Evolutionary conservation across 2,888 invertebrate genomes (phyloP).

Genomic region (Drosophila anomalata): DNA sequence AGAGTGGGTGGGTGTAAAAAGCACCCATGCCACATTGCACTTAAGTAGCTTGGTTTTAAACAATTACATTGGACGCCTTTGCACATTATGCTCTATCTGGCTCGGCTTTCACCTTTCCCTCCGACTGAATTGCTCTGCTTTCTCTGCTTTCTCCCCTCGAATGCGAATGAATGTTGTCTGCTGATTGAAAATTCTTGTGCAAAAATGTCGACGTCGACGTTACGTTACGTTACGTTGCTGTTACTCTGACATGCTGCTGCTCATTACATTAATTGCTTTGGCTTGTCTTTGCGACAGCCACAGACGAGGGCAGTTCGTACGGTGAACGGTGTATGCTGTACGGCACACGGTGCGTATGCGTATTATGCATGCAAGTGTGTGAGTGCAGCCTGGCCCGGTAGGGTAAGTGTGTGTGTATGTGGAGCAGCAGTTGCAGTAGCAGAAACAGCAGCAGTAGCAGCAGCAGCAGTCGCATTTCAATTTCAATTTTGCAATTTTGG

Average conservation of each 20-base stretch:
- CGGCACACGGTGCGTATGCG: slow-evolving; percentile 69
- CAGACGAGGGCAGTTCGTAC: slow-evolving; percentile 31
- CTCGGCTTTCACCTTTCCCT: slow-evolving; percentile 14
- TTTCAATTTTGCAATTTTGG: slow-evolving; percentile 81
- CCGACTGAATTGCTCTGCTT: neutral
- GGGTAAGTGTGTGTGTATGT: slow-evolving; percentile 9
- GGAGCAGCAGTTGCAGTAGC: slow-evolving; percentile 25
- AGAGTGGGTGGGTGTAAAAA: slow-evolving; percentile 2
- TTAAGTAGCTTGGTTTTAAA: slow-evolving; percentile 75
- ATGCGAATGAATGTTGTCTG: slow-evolving; percentile 56
- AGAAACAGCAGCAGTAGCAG: slow-evolving; percentile 22
- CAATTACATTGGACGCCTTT: slow-evolving; percentile 77
- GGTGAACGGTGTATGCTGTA: slow-evolving; percentile 29
- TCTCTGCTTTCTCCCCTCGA: neutral
- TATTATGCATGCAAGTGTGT: slow-evolving; percentile 70
- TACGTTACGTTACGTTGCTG: slow-evolving; percentile 43
- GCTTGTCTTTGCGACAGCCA: slow-evolving; percentile 71
- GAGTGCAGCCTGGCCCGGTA: slow-evolving; percentile 1
- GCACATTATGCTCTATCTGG: slow-evolving; percentile 58
- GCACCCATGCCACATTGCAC: slow-evolving; percentile 49
- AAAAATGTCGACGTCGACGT: slow-evolving; percentile 77
- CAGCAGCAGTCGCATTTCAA: slow-evolving; percentile 78
- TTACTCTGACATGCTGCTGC: slow-evolving; percentile 72
- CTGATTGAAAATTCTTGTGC: slow-evolving; percentile 78
- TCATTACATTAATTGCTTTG: slow-evolving; percentile 79